Base-by-base conservation (phyloP, 2,888 invertebrate genomes). In the Drosophila limbata region DNA sequence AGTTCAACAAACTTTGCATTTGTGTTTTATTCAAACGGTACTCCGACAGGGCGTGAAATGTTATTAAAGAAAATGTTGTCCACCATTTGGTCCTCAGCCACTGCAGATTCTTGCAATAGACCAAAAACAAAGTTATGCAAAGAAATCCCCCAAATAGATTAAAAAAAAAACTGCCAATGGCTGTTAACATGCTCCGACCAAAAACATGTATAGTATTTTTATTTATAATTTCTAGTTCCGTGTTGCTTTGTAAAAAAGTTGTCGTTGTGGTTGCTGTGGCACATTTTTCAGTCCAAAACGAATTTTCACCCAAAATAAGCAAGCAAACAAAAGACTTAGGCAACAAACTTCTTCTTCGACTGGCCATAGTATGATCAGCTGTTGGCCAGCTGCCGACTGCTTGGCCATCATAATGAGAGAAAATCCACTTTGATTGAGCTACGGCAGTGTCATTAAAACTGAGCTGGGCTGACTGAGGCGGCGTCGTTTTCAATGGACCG, bases 401-500 rank as follows among this genome's bases (percentile, higher is more conserved):
- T 9, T 47, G 52, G n/a, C 51, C 47, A 59, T 56, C 64, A 66
- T 88, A 88, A 85, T 88, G 80, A 74, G 83, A 66, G 88, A 83
- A 83, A 83, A 83, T 88, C 52, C 57, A 66, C 37, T 35, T 51
- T 62, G 48, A 37, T 37, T 40, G 40, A n/a, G 62, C 57, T 21
- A 40, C 48, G 40, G 60, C 37, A 15, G 15, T 77, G 71, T 68
- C 77, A 86, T 87, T 82, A 84, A 72, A 69, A 68, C 69, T 69
- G n/a, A 69, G 67, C 69, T 71, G 60, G 15, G 40, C 40, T 28
- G 53, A 11, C 21, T 21, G 13, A 21, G 40, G 28, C 53, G 51
- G 9, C 61, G 55, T 66, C 65, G 68, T 70, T 88, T 88, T 88
- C 88, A 88, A 83, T 83, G 88, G 83, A 88, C 86, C 83, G 88